phyloP scores from a whole-genome alignment of 2,113 vertebrate genomes.

The Oncorhynchus kisutch region DNA sequence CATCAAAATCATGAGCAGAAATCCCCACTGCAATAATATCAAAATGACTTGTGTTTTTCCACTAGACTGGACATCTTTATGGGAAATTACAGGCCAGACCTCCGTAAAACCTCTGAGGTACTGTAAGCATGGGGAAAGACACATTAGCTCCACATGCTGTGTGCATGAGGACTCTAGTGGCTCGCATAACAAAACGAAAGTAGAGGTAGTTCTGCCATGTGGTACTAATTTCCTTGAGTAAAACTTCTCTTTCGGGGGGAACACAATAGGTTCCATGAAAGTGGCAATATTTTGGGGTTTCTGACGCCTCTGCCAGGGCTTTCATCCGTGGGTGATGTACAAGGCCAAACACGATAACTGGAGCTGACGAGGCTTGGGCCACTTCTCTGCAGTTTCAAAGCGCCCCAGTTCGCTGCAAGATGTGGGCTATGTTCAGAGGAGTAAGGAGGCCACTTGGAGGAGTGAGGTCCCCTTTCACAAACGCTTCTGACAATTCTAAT shows the following conservation, averaged over 20 bases:
- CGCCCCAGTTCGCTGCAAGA: slow-evolving; percentile 62
- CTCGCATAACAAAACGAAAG: slow-evolving; percentile 49
- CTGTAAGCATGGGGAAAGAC: background rate
- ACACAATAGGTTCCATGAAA: slow-evolving; percentile 57
- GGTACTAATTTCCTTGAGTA: slow-evolving; percentile 55
- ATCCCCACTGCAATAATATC: background rate
- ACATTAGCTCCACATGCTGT: background rate
- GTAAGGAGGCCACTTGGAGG: slow-evolving; percentile 10
- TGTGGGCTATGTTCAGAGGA: slow-evolving; percentile 35
- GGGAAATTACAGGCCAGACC: background rate
- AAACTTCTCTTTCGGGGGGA: slow-evolving; percentile 35
- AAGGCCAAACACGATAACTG: slow-evolving; percentile 10
- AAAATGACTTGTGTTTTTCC: background rate
- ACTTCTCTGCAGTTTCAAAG: slow-evolving; percentile 42
- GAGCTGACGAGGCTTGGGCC: slow-evolving; percentile 24
- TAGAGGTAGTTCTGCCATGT: slow-evolving; percentile 62
- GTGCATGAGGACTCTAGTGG: slow-evolving; percentile 25
- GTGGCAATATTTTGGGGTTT: slow-evolving; percentile 33
- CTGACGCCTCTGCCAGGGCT: slow-evolving; percentile 25
- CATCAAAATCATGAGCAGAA: background rate
- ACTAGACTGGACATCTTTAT: background rate
- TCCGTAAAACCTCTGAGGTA: background rate
- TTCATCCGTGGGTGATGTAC: slow-evolving; percentile 53
- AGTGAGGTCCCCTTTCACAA: slow-evolving; percentile 44
- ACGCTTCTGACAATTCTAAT: slow-evolving; percentile 55